A percentile compares a stretch with the other conserved stretches of the same genome.
Evolutionary conservation across 2,113 vertebrate genomes (phyloP).

Genomic region (Corythornis vintsioides): DNA sequence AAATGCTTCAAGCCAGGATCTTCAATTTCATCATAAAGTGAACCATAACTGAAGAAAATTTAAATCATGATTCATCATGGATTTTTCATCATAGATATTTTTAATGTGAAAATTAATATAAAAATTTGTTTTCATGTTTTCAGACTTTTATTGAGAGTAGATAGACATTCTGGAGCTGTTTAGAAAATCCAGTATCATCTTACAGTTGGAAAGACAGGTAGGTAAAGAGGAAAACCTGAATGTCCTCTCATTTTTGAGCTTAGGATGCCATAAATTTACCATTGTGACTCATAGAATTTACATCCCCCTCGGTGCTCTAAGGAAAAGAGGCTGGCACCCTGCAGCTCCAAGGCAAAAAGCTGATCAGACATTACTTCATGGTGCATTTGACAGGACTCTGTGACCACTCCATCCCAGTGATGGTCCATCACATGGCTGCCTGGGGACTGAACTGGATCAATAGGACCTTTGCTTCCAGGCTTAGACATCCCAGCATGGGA

Average conservation of each 20-base stretch:
- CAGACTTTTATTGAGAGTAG: not conserved
- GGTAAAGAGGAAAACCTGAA: not conserved
- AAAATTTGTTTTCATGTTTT: not conserved
- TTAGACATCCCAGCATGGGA: rapidly evolving
- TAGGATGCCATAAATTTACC: not conserved
- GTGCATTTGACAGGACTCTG: not conserved
- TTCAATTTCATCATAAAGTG: not conserved
- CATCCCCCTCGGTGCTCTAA: not conserved
- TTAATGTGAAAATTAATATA: not conserved
- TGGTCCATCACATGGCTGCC: rapidly evolving
- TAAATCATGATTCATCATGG: not conserved
- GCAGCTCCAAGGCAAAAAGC: not conserved
- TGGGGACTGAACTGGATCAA: not conserved
- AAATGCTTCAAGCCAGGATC: not conserved
- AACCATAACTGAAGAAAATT: not conserved
- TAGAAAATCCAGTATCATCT: not conserved
- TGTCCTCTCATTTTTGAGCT: not conserved
- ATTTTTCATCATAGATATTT: not conserved
- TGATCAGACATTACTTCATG: not conserved
- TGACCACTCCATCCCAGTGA: not conserved
- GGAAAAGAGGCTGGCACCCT: not conserved
- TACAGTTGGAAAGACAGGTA: not conserved
- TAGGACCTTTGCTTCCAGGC: not conserved
- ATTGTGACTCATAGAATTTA: not conserved
- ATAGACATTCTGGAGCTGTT: not conserved